Base-by-base conservation (phyloP, 2,797 vertebrate species). In the Cossypha niveicapilla region DNA sequence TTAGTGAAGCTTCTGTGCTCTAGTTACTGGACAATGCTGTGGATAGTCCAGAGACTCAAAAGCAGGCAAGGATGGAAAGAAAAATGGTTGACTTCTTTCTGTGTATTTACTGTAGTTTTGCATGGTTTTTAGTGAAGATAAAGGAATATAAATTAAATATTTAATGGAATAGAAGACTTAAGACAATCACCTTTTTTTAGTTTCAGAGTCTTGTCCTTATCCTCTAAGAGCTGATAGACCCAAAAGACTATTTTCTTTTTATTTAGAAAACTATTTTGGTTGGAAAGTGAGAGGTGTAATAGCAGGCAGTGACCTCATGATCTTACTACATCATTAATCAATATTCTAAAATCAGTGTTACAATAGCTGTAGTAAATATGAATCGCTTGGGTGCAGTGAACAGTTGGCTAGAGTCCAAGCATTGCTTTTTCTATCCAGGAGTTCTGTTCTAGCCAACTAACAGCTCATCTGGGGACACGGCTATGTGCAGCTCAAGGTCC, bases 261-360 rank as follows among this genome's bases (percentile, higher is more conserved):
- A 35, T 78, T 86, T 86, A 60, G 56, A 22, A 18, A 83, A 45
- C 13, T 42, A 13, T 28, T 84, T 79, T 24, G 23, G 19, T 30
- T 48, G 75, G 19, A 77, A 84, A 63, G 19, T 53, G n/a, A 79
- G 56, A 74, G 53, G 39, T 79, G 17, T 34, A 77, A 73, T 35
- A 82, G 32, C 30, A 91, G 57, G 24, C 66, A 80, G 53, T 74
- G 81, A 86, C 81, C 57, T 86, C 32, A 14, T 71, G 66, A 58
- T 88, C 53, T 87, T 66, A 57, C 44, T 80, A 45, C 54, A 53
- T 77, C 63, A 54, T 90, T 88, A 79, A 73, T 96, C 92, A 92
- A 44, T 88, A 79, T 82, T 96, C 92, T 84, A 82, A 90, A 90
- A 82, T 85, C 27, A 53, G 42, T 47, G 68, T 93, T 88, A n/a